Base-by-base conservation (phyloP, 2,888 invertebrate species). In the Cryptus viduatorius region DNA sequence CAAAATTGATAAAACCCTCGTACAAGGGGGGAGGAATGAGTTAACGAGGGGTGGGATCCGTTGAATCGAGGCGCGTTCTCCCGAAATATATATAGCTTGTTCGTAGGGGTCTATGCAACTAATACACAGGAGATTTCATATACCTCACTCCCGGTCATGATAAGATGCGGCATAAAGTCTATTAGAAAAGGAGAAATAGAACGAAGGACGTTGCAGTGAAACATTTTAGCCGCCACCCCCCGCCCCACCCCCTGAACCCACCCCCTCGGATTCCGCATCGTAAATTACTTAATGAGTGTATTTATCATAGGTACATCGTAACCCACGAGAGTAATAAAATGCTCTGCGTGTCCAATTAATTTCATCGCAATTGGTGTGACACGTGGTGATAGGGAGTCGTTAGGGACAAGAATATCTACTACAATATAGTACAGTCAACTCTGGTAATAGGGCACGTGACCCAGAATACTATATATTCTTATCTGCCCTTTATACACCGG, bases 1-100 rank as follows among this genome's bases (percentile, higher is more conserved):
- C 88, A 86, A 91, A 91, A 92, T 91, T 92, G 91, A 92, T 91
- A 92, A 92, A 92, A 91, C 89, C 87, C 87, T 87, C 69, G 37
- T 79, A 31, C n/a, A 61, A 14, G 29, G 31, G n/a, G 14, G 59
- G 29, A n/a, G n/a, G 50, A 16, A 64, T 69, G 44, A 10, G 16
- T 29, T 42, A 65, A 71, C 46, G 48, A 56, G 67, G 44, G 76
- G 14, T 44, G 37, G 37, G 64, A 24, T n/a, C 16, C 16, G 50
- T 16, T 68, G 16, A 46, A 53, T 72, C 56, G 50, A 7, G 59
- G 53, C n/a, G 7, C 24, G 16, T 71, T 65, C 46, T 46, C 31
- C 4, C 29, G 12, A n/a, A 19, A 76, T 75, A 56, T 19, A 53
- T 42, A 67, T 37, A 46, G 16, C 29, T 29, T 42, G 4, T 50